Evolutionary conservation across 2,797 vertebrate species (phyloP).

Genomic region (Zalophus californianus): DNA sequence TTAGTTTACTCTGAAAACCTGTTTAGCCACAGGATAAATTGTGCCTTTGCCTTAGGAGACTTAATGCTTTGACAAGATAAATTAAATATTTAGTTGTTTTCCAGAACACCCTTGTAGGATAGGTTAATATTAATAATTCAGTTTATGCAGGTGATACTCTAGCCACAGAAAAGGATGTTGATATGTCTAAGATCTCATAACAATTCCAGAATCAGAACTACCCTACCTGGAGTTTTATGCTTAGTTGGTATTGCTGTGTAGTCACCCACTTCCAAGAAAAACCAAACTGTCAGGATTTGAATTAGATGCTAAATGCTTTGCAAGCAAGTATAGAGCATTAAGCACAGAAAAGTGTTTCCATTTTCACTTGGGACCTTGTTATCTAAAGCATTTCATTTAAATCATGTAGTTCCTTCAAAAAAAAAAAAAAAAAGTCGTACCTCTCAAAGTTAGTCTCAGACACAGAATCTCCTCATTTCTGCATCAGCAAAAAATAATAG

Average conservation of each 20-base stretch:
- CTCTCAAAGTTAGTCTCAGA: slow-evolving; percentile 38
- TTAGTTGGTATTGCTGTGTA: background rate
- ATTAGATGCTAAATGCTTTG: slow-evolving; percentile 57
- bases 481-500: slow-evolving; percentile 32
- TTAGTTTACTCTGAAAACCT: slow-evolving; percentile 55
- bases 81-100: slow-evolving; percentile 61
- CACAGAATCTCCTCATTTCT: slow-evolving; percentile 15
- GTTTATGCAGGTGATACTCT: background rate
- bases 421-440: background rate
- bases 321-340: slow-evolving; percentile 60
- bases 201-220: slow-evolving; percentile 39
- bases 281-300: slow-evolving; percentile 1
- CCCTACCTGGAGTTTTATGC: background rate
- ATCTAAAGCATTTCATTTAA: slow-evolving; percentile 69
- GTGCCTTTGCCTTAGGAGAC: background rate
- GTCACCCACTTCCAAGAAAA: slow-evolving; percentile 42
- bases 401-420: background rate
- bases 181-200: background rate
- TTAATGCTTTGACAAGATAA: background rate
- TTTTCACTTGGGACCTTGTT: slow-evolving; percentile 70
- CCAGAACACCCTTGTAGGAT: background rate
- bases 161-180: background rate
- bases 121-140: slow-evolving; percentile 31
- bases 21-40: slow-evolving; percentile 12
- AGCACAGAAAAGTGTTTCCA: slow-evolving; percentile 33